phyloP scores from a whole-genome alignment of 2,113 vertebrate species.

The Echinops telfairi region DNA sequence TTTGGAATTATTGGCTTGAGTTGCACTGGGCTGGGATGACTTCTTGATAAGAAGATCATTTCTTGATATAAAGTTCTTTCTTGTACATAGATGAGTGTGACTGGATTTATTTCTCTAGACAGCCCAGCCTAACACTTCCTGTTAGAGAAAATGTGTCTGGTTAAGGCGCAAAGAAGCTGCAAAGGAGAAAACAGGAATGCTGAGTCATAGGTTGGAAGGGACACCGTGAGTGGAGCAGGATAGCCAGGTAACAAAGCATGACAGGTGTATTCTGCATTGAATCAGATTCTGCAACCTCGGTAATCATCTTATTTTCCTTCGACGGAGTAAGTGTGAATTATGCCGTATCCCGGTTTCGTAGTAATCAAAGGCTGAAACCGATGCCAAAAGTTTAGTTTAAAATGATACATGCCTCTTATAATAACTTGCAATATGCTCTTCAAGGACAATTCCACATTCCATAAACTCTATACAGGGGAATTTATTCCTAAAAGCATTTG shows the following conservation, averaged over 20 bases:
- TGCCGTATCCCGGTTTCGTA: constrained; percentile 68
- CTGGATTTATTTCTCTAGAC: too few relatives aligned
- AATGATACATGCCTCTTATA: constrained; percentile 75
- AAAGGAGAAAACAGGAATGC: background rate
- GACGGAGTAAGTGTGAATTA: constrained; percentile 66
- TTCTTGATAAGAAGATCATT: too few relatives aligned
- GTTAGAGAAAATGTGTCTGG: background rate
- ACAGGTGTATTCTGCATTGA: constrained; percentile 37
- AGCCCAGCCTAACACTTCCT: too few relatives aligned
- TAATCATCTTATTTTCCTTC: constrained; percentile 71
- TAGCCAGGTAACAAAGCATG: constrained; percentile 24
- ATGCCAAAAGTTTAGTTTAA: constrained; percentile 78
- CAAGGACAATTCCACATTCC: constrained; percentile 64
- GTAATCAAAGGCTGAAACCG: constrained; percentile 79
- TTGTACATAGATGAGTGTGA: too few relatives aligned
- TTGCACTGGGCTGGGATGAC: too few relatives aligned
- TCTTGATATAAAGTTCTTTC: too few relatives aligned
- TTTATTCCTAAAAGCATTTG: constrained; percentile 59
- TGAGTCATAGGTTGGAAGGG: background rate
- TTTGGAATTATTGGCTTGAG: too few relatives aligned
- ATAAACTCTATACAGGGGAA: constrained; percentile 44
- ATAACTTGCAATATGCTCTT: constrained; percentile 74
- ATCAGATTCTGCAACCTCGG: constrained; percentile 63
- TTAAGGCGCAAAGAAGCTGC: background rate
- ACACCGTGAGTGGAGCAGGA: too few relatives aligned